Evolutionary conservation across 1,140 invertebrate species (phyloP).

Genomic region (Piezodorus guildinii): DNA sequence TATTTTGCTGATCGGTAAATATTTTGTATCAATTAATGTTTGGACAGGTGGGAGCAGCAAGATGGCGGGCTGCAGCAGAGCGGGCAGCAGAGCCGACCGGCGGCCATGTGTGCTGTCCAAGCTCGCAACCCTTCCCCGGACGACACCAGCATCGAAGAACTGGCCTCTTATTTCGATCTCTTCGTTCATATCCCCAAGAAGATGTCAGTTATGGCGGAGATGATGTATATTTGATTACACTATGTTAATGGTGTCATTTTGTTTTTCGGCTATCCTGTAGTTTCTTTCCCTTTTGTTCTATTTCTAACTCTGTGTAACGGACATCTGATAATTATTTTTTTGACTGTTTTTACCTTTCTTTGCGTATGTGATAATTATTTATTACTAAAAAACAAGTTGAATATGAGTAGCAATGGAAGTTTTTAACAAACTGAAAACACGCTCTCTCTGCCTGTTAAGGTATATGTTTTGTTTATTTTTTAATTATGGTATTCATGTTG

Average conservation of each 20-base stretch:
- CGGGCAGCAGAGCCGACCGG: neutral
- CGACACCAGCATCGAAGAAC: constrained; percentile 72
- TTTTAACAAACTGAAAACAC: too few species aligned
- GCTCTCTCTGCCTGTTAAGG: too few species aligned
- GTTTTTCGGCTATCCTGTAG: too few species aligned
- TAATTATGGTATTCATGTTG: too few species aligned
- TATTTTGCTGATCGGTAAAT: too few species aligned
- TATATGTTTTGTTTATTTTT: too few species aligned
- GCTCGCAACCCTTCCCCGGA: constrained; percentile 45
- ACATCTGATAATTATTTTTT: neutral
- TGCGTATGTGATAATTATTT: neutral
- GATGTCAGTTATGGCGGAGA: constrained; percentile 91
- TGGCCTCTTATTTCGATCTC: constrained; percentile 86
- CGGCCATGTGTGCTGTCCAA: constrained; percentile 38
- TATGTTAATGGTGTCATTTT: neutral
- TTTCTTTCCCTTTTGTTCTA: too few species aligned
- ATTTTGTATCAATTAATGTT: neutral
- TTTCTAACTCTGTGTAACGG: neutral
- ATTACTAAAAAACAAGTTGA: neutral
- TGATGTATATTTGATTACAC: constrained; percentile 79
- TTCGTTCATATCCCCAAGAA: constrained; percentile 90
- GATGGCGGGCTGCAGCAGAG: neutral
- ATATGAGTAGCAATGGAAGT: too few species aligned
- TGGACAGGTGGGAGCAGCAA: neutral
- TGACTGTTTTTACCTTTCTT: constrained; percentile 1